phyloP scores from a whole-genome alignment of 2,888 invertebrate species.

The Acanthosepion pharaonis region DNA sequence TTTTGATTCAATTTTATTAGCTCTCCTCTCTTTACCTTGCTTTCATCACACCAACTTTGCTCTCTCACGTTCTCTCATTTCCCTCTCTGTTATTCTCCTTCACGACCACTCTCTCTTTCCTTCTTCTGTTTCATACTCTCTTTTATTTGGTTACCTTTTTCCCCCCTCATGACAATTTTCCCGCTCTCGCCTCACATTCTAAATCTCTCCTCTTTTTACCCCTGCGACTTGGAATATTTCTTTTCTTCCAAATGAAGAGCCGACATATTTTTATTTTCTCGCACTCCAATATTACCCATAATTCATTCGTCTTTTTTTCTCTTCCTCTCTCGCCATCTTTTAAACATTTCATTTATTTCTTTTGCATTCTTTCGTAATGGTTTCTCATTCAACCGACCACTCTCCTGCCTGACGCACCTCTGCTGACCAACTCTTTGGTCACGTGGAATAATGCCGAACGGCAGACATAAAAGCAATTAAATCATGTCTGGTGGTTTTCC shows the following conservation, averaged over 20 bases:
- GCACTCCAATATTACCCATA: neutral
- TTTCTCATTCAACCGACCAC: neutral
- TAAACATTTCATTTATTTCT: neutral
- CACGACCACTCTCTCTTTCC: neutral
- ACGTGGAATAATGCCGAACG: neutral
- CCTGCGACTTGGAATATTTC: neutral
- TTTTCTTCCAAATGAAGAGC: neutral
- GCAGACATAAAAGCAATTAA: neutral
- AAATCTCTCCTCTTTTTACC: neutral
- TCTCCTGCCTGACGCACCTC: neutral
- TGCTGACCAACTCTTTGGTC: neutral
- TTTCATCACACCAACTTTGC: neutral
- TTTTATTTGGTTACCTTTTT: neutral
- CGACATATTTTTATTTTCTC: neutral
- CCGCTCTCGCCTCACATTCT: neutral
- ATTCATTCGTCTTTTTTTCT: neutral
- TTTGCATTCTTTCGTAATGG: slow-evolving; percentile 13
- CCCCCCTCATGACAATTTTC: neutral
- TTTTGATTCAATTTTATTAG: too few species aligned
- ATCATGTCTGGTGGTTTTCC: neutral
- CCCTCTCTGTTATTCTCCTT: neutral
- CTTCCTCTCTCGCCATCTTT: neutral
- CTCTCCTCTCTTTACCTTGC: neutral
- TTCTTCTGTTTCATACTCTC: too few species aligned
- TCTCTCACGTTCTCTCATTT: neutral